A percentile compares a stretch with the other conserved stretches of the same genome.
phyloP scores from a whole-genome alignment of 1,140 invertebrate genomes.

The Eubasilissa regina region DNA sequence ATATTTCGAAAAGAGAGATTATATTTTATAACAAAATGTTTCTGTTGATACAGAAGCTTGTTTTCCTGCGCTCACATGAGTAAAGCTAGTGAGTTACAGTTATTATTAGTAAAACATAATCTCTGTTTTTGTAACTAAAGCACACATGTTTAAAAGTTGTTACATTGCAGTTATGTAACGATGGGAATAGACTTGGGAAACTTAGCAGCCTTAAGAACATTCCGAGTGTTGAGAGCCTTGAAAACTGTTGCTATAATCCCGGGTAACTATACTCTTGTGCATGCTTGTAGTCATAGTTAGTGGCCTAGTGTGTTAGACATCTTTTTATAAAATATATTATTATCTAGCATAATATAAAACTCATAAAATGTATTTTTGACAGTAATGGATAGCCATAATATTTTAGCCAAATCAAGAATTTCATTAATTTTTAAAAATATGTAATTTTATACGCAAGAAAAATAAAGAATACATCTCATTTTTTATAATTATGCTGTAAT shows the following conservation, averaged over 20 bases:
- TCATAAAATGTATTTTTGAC: not conserved
- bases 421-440: no score
- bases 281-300: constrained; percentile 39
- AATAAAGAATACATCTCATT: no score
- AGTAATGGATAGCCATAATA: no score
- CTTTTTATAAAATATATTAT: not conserved
- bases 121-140: constrained; percentile 2
- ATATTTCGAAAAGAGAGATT: constrained; percentile 1
- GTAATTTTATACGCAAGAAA: no score
- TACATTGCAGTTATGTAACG: constrained; percentile 92
- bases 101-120: not conserved
- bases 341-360: not conserved
- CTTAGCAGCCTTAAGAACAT: constrained; percentile 97
- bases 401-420: no score
- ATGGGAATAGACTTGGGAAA: constrained; percentile 99
- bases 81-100: no score
- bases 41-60: not conserved
- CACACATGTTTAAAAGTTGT: constrained; percentile 16
- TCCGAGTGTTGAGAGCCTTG: constrained; percentile 97
- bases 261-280: constrained; percentile 78
- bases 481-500: no score
- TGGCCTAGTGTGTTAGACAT: not conserved
- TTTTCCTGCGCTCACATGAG: not conserved
- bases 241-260: constrained; percentile 99
- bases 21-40: not conserved